Evolutionary conservation across 2,113 vertebrate genomes (phyloP), one percentile per base, ranked within the genome.

Genomic region (Mandrillus leucophaeus): DNA sequence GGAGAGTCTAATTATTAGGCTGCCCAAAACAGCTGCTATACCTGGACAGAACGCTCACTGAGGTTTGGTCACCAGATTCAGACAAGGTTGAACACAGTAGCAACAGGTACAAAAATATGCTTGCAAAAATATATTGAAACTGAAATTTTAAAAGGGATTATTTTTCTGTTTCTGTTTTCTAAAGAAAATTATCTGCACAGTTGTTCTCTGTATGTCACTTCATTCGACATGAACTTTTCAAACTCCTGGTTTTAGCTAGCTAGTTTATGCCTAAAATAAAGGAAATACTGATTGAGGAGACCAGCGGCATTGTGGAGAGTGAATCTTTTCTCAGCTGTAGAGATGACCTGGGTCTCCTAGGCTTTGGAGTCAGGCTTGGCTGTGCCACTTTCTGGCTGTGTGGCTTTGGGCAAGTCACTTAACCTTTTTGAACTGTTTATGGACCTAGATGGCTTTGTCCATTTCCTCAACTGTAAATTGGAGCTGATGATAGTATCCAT

Each of bases 41-140:
- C 64, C 40, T 55, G 11, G 50, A 59, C 10, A 32, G 57, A 43
- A 57, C 14, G 8, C 27, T 27, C 45, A 48, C 48, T 6, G 32
- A 84, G 45, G 18, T 27, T 66, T 4, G 0, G 5, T 57, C 27
- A 1, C 55, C 86, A 7, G 61, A 38, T 70, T 61, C 59, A 6
- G 20, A 25, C 9, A 30, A 45, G 30, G 23, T 73, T 72, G 66
- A 40, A 59, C 38, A 81, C 43, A 4, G 22, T 20, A 57, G 61
- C 83, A 12, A 57, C 59, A 32, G 12, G n/a, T 32, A 55, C 76
- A 81, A 76, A 45, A 43, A 48, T 70, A 43, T 25, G 6, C 92
- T 87, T 79, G 45, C 27, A 59, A 83, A 93, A 85, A 27, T 86
- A 70, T 13, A 88, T 8, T 48, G 7, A 61, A 75, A 64, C 12